Percentiles rank a stretch among this genome's conserved stretches.
phyloP scores from a whole-genome alignment of 2,888 invertebrate genomes.

The Cosmia trapezina region DNA sequence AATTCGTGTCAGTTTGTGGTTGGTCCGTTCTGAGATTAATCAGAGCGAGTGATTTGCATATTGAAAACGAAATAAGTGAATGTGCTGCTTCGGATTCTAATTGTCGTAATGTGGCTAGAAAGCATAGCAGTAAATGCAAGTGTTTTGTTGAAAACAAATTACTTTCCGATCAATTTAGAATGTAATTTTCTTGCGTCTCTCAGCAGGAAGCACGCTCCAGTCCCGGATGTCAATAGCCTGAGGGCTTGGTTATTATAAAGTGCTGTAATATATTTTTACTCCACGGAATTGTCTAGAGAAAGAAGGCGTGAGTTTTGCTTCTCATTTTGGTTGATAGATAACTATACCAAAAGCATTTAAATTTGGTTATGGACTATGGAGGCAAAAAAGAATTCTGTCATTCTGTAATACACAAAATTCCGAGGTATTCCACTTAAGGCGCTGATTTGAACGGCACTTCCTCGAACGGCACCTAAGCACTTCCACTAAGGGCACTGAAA shows the following conservation, averaged over 20 bases:
- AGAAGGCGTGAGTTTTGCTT: background rate
- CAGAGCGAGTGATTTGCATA: slow-evolving; percentile 48
- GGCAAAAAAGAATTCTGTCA: background rate
- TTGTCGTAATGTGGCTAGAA: slow-evolving; percentile 40
- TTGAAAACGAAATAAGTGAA: slow-evolving; percentile 45
- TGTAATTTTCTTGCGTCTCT: slow-evolving; percentile 25
- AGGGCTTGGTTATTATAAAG: slow-evolving; percentile 12
- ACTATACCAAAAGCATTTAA: background rate
- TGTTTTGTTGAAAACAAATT: slow-evolving; percentile 29
- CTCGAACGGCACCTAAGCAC: too few species aligned
- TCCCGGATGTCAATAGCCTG: slow-evolving; percentile 10
- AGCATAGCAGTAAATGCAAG: slow-evolving; percentile 32
- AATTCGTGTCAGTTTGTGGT: slow-evolving; percentile 17
- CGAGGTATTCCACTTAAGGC: too few species aligned
- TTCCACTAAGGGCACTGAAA: too few species aligned
- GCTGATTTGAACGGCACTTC: too few species aligned
- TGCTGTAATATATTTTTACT: background rate
- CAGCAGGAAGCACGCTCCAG: slow-evolving; percentile 15
- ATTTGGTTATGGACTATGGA: background rate
- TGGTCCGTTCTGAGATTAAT: slow-evolving; percentile 34
- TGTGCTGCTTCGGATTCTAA: slow-evolving; percentile 20
- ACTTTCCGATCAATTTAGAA: slow-evolving; percentile 38
- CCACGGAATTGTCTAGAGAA: background rate
- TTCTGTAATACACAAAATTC: background rate
- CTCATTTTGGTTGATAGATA: background rate